phyloP scores from a whole-genome alignment of 1,140 invertebrate species.

The Pteromalus puparum region DNA sequence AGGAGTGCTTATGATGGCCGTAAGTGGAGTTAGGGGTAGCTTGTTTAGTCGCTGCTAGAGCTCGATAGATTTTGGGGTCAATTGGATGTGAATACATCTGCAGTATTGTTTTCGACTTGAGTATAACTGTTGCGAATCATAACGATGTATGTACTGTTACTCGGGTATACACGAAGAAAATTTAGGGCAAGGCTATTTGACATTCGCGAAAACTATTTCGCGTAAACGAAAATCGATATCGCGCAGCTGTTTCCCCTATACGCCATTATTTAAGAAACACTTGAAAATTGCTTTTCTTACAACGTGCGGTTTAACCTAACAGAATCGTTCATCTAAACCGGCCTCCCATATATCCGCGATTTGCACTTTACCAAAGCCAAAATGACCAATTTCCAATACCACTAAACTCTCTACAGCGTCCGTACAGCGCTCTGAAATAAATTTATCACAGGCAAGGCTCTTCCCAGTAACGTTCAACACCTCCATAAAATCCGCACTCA shows the following conservation, averaged over 20 bases:
- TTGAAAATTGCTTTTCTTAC: neutral
- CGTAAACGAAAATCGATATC: constrained; percentile 3
- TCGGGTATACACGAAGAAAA: neutral
- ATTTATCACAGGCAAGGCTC: too few species aligned
- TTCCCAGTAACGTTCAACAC: neutral
- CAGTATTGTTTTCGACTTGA: too few species aligned
- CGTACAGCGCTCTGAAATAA: neutral
- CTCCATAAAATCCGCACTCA: neutral
- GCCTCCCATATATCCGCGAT: neutral
- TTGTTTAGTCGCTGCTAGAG: too few species aligned
- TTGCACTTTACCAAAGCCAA: neutral
- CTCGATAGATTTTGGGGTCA: too few species aligned
- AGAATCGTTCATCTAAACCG: neutral
- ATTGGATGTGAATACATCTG: too few species aligned
- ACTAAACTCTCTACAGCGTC: neutral
- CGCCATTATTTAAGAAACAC: neutral
- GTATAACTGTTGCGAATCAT: too few species aligned
- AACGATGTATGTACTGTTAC: too few species aligned
- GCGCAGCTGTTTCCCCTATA: neutral
- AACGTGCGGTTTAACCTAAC: neutral
- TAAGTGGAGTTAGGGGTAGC: too few species aligned
- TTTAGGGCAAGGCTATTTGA: neutral
- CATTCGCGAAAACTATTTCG: constrained; percentile 8
- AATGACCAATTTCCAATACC: neutral
- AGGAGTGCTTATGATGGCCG: too few species aligned